These are phyloP conservation scores for Karalla daura DNA, from an alignment of 2,797 vertebrate genomes.

Conservation along the genomic window DNA sequence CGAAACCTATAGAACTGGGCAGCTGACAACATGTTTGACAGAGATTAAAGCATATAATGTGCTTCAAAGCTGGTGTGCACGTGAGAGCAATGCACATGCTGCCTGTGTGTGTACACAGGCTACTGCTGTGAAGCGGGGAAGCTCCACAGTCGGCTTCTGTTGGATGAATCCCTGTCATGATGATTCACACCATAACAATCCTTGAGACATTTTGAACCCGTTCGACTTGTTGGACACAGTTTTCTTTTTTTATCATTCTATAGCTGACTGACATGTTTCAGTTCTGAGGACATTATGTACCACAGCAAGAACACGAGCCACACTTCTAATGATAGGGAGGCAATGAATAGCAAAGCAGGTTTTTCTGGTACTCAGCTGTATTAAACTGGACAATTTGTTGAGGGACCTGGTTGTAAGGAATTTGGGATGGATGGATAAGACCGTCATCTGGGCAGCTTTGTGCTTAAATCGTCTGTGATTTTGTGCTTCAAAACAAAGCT, in stretches of 20 bases:
- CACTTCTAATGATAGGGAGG: neutral
- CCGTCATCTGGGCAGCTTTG: neutral
- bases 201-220: neutral
- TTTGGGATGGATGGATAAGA: neutral
- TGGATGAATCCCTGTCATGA: neutral
- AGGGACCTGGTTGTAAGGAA: neutral
- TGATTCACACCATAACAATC: neutral
- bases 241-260: neutral
- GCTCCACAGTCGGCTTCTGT: neutral
- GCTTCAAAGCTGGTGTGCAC: slow-evolving; percentile 11
- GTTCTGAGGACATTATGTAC: neutral
- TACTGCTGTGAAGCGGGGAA: neutral
- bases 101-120: neutral
- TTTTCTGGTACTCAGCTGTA: neutral
- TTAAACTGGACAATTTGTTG: neutral
- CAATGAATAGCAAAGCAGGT: neutral
- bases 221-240: neutral
- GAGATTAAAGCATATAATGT: neutral
- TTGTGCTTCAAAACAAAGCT: neutral
- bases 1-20: neutral
- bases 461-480: neutral
- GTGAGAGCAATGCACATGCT: slow-evolving; percentile 39
- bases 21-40: slow-evolving; percentile 20
- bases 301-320: neutral
- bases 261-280: neutral